Evolutionary conservation across 2,888 invertebrate species (phyloP), one percentile per base, ranked within the genome.

Genomic region (Cryptus viduatorius): DNA sequence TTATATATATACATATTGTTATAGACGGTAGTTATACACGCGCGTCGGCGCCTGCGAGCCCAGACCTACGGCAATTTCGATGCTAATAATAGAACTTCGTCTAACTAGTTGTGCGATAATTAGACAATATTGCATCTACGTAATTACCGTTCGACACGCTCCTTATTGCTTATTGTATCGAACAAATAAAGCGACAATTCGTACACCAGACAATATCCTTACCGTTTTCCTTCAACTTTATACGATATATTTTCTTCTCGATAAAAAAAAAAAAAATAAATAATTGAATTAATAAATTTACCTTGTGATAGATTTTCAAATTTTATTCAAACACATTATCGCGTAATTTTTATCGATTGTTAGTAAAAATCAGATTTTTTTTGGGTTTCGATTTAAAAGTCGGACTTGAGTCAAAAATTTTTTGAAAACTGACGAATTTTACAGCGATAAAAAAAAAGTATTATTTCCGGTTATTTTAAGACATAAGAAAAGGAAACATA

Each of bases 51-150:
- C 16, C 24, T 10, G 5, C 46, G 73, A 59, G 31, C 73, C 37
- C 16, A 50, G 48, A 46, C n/a, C 46, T 46, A 37, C 73, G 16
- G 24, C 50, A 69, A 78, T 78, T 61, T 37, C 37, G 31, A 7
- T 42, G 48, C 61, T 71, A 64, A 59, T 79, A 79, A 79, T 69
- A 71, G 69, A 71, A 50, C 24, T 19, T 69, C 19, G 44, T 19
- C 29, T 56, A 56, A 44, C 48, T 71, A 50, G 69, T 79, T 65
- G 50, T 64, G 31, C n/a, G 10, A 61, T 64, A 50, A 71, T 79
- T 50, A 64, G 78, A 48, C 69, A 64, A 79, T 64, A 61, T 69
- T 48, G 46, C 68, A 78, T 69, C 61, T 61, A 24, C 31, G 48
- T 78, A 78, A 69, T 69, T 78, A 16, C 14, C 48, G 59, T 61